Percentiles rank a stretch among this genome's conserved stretches.
Evolutionary conservation across 2,797 vertebrate species (phyloP).

Genomic region (Sebastes cheni): DNA sequence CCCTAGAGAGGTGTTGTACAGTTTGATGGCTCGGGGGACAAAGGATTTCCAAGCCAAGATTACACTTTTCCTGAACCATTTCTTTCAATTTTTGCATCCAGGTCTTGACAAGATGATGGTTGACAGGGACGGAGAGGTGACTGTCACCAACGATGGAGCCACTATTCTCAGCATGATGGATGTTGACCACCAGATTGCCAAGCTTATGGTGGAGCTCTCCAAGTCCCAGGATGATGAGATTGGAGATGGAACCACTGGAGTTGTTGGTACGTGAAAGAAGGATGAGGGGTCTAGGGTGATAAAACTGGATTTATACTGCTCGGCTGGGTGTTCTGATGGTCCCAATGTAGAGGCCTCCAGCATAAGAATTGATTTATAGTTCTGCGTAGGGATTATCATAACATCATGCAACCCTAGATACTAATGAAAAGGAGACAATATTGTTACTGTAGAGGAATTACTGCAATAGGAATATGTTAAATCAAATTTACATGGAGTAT

Average conservation of each 20-base stretch:
- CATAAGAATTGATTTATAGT: background rate
- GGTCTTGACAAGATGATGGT: slow-evolving; percentile 99
- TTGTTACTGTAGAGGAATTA: background rate
- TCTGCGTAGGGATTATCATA: background rate
- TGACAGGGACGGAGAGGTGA: slow-evolving; percentile 96
- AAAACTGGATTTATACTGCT: background rate
- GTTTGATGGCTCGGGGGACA: no score
- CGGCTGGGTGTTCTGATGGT: rapidly evolving
- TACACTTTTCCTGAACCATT: rapidly evolving
- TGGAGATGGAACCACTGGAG: slow-evolving; percentile 98
- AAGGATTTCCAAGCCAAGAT: background rate
- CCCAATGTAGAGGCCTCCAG: background rate
- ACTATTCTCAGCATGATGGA: slow-evolving; percentile 99
- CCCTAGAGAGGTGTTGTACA: no score
- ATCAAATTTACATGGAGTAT: background rate
- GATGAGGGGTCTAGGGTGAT: rapidly evolving
- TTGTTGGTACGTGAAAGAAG: slow-evolving; percentile 88
- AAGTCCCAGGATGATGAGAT: slow-evolving; percentile 99
- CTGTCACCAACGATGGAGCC: slow-evolving; percentile 97
- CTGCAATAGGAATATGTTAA: background rate
- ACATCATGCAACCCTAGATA: background rate
- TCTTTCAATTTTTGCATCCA: slow-evolving; percentile 41
- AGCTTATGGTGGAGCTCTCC: slow-evolving; percentile 99
- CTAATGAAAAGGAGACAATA: background rate
- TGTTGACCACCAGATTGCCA: slow-evolving; percentile 97